Evolutionary conservation across 2,797 vertebrate genomes (phyloP), one percentile per base, ranked within the genome.

Genomic region (Halcyon leucocephala): DNA sequence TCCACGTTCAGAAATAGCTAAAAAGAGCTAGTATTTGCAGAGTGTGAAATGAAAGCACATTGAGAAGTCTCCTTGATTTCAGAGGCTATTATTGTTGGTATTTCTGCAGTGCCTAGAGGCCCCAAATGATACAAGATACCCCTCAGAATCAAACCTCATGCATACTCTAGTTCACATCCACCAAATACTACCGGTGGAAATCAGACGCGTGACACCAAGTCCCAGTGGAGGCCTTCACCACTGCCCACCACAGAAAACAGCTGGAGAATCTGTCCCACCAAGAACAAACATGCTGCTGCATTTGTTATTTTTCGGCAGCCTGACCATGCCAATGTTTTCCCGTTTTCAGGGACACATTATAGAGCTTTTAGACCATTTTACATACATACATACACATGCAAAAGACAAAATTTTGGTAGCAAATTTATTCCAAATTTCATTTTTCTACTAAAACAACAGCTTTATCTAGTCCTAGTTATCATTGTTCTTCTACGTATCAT

Each of bases 311-410:
- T 64, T 2, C 0, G 51, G 41, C 44, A 70, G n/a, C 28, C 31
- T 44, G 22, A 62, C 19, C 66, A 73, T 54, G 25, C 6, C 28
- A 37, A 6, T 12, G 22, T 20, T 42, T 72, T 74, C 52, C 48
- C n/a, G 14, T 41, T 71, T 83, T 46, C 44, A 39, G 69, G 9
- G 26, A 37, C 22, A 51, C 8, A 3, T 1, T 49, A 42, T 20
- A 76, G 48, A 70, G 37, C 13, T 61, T 66, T 61, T 64, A 52
- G 74, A 49, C 37, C 60, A 71, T 48, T 66, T 71, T 31, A 81
- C 0, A 3, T 7, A 62, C 0, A 3, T 7, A 62, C 4, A 18
- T 4, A 60, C 7, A 58, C 52, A 64, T 1, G n/a, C 14, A 80
- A 73, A 51, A 71, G 13, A 62, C 5, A 77, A 60, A 71, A 54